Conservation (phyloP, 2,888 invertebrate genomes). For the Diogma glabrata region DNA sequence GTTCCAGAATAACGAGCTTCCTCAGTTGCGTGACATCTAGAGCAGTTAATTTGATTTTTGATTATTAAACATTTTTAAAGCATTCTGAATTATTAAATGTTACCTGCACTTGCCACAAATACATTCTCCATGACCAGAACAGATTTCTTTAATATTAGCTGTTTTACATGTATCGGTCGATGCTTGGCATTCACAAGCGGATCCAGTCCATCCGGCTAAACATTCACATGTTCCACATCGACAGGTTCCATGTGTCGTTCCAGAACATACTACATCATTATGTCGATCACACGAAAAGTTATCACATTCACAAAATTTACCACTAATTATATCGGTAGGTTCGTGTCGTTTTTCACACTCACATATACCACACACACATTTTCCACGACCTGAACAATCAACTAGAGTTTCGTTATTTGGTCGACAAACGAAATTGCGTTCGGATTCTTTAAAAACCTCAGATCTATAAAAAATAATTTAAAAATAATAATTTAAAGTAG, state of each 20-base stretch:
- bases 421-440: conserved; percentile 51
- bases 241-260: conserved; percentile 70
- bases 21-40: conserved; percentile 47
- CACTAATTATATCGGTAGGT: conserved; percentile 52
- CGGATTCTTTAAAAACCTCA: conserved; percentile 13
- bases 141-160: conserved; percentile 51
- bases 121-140: conserved; percentile 80
- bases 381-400: conserved; percentile 67
- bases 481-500: too few species aligned
- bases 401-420: conserved; percentile 52
- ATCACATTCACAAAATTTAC: conserved; percentile 88
- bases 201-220: conserved; percentile 65
- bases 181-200: conserved; percentile 72
- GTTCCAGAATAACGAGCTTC: conserved; percentile 65
- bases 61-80: too few species aligned
- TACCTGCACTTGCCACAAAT: conserved; percentile 86
- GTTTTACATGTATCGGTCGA: conserved; percentile 66
- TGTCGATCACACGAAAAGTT: conserved; percentile 88
- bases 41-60: too few species aligned
- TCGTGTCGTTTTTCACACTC: conserved; percentile 54
- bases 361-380: conserved; percentile 72
- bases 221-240: conserved; percentile 82
- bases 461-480: too few species aligned
- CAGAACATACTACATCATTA: conserved; percentile 70
- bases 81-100: too few species aligned